Evolutionary conservation across 2,888 invertebrate genomes (phyloP).

Genomic region (Catotricha subobsoleta): DNA sequence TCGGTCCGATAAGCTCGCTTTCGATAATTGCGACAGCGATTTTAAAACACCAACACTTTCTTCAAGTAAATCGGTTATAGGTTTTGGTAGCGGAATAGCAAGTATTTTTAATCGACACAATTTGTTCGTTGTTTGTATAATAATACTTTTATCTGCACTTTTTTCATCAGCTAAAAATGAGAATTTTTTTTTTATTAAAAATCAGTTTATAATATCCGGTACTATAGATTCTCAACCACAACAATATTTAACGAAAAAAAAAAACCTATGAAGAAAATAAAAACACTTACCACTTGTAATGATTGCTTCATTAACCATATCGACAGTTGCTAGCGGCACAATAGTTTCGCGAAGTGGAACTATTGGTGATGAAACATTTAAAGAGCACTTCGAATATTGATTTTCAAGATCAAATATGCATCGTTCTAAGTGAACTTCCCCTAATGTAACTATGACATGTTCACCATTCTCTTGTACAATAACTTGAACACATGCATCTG

Average conservation of each 20-base stretch:
- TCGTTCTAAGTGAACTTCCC: conserved; percentile 91
- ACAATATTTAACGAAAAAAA: neutral
- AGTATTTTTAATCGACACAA: conserved; percentile 52
- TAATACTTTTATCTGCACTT: conserved; percentile 35
- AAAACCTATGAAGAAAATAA: conserved; percentile 10
- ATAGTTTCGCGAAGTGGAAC: conserved; percentile 93
- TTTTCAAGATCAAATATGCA: conserved; percentile 80
- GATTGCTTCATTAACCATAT: conserved; percentile 74
- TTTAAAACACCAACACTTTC: conserved; percentile 45
- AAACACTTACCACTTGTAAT: conserved; percentile 32
- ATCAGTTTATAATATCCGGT: too few relatives aligned
- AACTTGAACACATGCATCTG: conserved; percentile 81
- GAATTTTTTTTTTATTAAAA: too few relatives aligned
- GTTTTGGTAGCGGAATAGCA: conserved; percentile 57
- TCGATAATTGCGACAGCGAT: conserved; percentile 7
- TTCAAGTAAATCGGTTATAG: conserved; percentile 52
- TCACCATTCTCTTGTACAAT: conserved; percentile 87
- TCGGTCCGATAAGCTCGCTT: conserved; percentile 7
- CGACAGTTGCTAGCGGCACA: conserved; percentile 56
- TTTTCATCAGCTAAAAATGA: conserved; percentile 24
- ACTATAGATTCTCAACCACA: too few relatives aligned
- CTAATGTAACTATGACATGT: conserved; percentile 84
- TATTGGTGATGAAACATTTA: conserved; percentile 88
- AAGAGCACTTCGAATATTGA: conserved; percentile 65
- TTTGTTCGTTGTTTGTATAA: conserved; percentile 50